Base-by-base conservation (phyloP, 2,113 vertebrate species). In the Salvator merianae region DNA sequence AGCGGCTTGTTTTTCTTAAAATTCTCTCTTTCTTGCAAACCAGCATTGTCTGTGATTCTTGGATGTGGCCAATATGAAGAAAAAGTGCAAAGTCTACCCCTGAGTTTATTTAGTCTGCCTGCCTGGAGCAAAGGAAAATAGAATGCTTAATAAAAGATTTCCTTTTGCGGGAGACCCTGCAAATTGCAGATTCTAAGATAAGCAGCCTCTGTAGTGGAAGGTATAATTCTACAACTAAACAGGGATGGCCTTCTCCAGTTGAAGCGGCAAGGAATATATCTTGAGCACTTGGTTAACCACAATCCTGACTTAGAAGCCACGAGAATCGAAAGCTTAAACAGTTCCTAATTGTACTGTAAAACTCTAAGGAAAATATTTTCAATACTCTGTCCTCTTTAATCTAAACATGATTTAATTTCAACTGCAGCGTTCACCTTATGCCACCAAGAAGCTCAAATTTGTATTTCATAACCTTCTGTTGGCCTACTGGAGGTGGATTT, bases 1-100 rank as follows among this genome's bases (percentile, higher is more conserved):
- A 90, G 90, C 91, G 88, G 91, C 96, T 97, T 98, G 97, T 97
- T 97, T 97, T 97, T 94, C 96, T 97, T 97, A 94, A 96, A 96
- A 97, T 97, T 97, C 96, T 96, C 97, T 95, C 95, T 91, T 95
- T 95, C 92, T 94, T 94, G 95, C 95, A 93, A 95, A 90, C 96
- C 95, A 84, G 92, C 95, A 94, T 78, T 94, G 94, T 92, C 93
- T 97, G 97, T 97, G 90, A 96, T 97, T 97, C 95, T 98, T 98
- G 97, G 97, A 97, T 94, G 89, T 92, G 88, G 91, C 70, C 91
- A 13, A 73, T 2, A 71, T 88, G 93, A 92, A 91, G 95, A 94
- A 96, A 94, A 94, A 66, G 65, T 84, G 93, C 95, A 95, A 92
- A 93, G 95, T 95, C 96, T 93, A 88, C 90, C 94, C 88, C 92